Evolutionary conservation across 2,888 invertebrate species (phyloP).

Genomic region (Alviniconcha strummeri): DNA sequence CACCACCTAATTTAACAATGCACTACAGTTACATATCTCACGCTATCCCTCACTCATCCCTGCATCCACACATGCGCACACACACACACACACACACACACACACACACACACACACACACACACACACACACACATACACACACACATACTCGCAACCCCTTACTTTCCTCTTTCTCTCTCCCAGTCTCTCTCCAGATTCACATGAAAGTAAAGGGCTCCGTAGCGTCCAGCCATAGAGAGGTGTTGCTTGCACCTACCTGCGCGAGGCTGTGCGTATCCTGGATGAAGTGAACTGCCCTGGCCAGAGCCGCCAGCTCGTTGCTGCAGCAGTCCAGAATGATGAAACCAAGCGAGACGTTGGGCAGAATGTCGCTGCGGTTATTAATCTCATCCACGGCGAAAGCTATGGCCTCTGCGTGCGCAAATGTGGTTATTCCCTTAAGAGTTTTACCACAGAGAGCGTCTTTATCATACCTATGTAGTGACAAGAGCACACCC

Average conservation of each 20-base stretch:
- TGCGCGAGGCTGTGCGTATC: too few relatives aligned
- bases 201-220: too few relatives aligned
- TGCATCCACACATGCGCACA: too few relatives aligned
- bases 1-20: too few relatives aligned
- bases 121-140: too few relatives aligned
- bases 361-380: slow-evolving; percentile 45
- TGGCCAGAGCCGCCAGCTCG: slow-evolving; percentile 28
- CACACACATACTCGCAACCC: too few relatives aligned
- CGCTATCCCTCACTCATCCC: too few relatives aligned
- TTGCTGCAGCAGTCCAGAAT: slow-evolving; percentile 61
- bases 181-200: too few relatives aligned
- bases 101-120: too few relatives aligned
- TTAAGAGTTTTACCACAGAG: background rate
- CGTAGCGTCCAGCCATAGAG: too few relatives aligned
- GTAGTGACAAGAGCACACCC: background rate
- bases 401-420: slow-evolving; percentile 55
- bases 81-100: too few relatives aligned
- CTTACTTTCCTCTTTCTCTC: too few relatives aligned
- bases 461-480: background rate
- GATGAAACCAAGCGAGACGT: slow-evolving; percentile 52
- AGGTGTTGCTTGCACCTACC: background rate
- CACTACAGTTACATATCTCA: background rate
- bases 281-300: slow-evolving; percentile 22
- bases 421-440: slow-evolving; percentile 45
- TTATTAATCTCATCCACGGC: slow-evolving; percentile 55